These are phyloP conservation scores for Hippocampus zosterae DNA, from an alignment of 2,113 vertebrate genomes.

Conservation along the genomic window DNA sequence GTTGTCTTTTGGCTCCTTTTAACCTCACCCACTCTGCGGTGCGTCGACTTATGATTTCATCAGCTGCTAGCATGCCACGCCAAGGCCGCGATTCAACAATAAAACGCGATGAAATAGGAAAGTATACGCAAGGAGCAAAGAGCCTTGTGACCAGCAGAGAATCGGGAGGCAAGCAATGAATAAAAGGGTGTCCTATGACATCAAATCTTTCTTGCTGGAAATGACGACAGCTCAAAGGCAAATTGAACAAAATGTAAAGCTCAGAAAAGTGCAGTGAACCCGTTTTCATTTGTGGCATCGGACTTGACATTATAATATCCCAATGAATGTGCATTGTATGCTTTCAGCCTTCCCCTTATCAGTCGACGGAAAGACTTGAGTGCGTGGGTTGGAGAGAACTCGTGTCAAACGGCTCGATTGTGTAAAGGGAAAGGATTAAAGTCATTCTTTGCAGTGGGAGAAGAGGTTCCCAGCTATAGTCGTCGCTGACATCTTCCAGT, in stretches of 20 bases:
- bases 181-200: constrained; percentile 30
- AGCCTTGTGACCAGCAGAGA: constrained; percentile 35
- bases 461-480: constrained; percentile 58
- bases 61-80: constrained; percentile 25
- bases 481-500: constrained; percentile 62
- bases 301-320: constrained; percentile 41
- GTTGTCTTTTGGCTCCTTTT: constrained; percentile 28
- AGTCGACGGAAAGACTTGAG: constrained; percentile 26
- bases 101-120: constrained; percentile 43
- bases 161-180: constrained; percentile 34
- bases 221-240: constrained; percentile 39
- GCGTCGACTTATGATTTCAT: constrained; percentile 40
- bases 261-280: constrained; percentile 42
- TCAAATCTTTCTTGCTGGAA: constrained; percentile 35
- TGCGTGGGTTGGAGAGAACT: constrained; percentile 69
- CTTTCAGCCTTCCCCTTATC: constrained; percentile 49
- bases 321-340: constrained; percentile 57
- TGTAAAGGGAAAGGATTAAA: constrained; percentile 69
- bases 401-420: constrained; percentile 68
- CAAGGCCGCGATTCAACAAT: constrained; percentile 53
- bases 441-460: constrained; percentile 67
- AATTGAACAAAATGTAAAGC: constrained; percentile 29
- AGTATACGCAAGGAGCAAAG: constrained; percentile 33
- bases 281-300: constrained; percentile 52
- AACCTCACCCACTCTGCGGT: constrained; percentile 29